phyloP scores from a whole-genome alignment of 2,113 vertebrate species.

The Cavia aperea region DNA sequence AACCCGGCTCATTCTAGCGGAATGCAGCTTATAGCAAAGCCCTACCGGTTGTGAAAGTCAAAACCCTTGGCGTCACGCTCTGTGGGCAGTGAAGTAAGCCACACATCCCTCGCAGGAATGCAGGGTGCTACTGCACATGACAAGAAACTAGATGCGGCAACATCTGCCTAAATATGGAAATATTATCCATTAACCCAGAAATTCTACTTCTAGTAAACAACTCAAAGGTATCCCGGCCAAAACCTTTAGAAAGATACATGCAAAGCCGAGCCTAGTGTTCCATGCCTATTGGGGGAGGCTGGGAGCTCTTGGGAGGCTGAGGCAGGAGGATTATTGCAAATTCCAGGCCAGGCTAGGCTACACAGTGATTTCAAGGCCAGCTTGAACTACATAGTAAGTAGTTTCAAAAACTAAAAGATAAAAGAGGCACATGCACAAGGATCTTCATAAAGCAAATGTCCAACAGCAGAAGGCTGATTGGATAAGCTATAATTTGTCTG shows the following conservation, averaged over 20 bases:
- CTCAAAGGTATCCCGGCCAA: background rate
- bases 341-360: background rate
- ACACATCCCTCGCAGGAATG: background rate
- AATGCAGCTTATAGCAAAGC: background rate
- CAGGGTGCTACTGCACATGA: background rate
- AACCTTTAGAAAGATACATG: background rate
- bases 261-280: accelerated
- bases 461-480: background rate
- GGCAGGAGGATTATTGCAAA: background rate
- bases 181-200: background rate
- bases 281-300: background rate
- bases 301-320: background rate
- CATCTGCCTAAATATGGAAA: background rate
- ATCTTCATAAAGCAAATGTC: background rate
- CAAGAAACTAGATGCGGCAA: background rate
- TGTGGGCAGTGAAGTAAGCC: background rate
- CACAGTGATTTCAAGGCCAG: background rate
- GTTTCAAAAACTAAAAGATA: background rate
- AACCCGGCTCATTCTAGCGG: background rate
- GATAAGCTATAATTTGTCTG: background rate
- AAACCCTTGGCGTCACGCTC: background rate
- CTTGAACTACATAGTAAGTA: background rate
- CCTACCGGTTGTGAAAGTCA: background rate
- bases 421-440: too few relatives aligned
- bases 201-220: background rate